Conservation (phyloP, 2,797 vertebrate species). For the Tapirus indicus region DNA sequence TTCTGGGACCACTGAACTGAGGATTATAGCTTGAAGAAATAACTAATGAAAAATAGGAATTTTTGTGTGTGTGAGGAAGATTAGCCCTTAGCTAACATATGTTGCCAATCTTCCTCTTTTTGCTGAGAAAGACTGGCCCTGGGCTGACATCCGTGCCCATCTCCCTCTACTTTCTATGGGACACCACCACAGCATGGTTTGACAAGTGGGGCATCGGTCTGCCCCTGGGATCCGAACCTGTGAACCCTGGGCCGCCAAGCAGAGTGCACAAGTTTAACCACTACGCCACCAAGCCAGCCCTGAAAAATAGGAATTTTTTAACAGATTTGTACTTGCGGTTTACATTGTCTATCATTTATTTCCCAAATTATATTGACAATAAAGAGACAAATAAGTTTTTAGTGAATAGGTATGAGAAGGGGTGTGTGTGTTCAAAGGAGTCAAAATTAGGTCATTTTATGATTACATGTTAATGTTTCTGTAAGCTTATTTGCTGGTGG, state of each 20-base stretch:
- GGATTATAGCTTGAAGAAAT: neutral
- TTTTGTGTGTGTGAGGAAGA: no score
- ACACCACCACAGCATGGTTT: no score
- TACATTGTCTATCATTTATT: neutral
- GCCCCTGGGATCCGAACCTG: no score
- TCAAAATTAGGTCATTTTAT: neutral
- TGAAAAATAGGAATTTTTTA: neutral
- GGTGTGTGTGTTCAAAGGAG: neutral
- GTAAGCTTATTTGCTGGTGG: neutral
- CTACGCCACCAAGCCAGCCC: no score
- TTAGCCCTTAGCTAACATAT: no score
- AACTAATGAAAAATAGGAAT: neutral
- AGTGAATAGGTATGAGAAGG: neutral
- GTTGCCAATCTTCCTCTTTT: no score
- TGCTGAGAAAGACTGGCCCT: no score
- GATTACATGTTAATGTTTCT: conserved; percentile 7
- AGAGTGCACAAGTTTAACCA: no score
- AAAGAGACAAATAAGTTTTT: neutral
- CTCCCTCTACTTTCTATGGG: no score
- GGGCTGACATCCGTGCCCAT: no score
- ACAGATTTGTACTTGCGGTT: neutral
- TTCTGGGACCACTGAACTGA: conserved; percentile 10
- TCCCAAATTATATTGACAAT: conserved; percentile 2
- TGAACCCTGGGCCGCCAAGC: no score
- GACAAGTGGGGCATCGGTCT: no score